These are phyloP conservation scores for Mesaphorura yosii DNA, from an alignment of 1,140 invertebrate species.

Conservation along the genomic window DNA sequence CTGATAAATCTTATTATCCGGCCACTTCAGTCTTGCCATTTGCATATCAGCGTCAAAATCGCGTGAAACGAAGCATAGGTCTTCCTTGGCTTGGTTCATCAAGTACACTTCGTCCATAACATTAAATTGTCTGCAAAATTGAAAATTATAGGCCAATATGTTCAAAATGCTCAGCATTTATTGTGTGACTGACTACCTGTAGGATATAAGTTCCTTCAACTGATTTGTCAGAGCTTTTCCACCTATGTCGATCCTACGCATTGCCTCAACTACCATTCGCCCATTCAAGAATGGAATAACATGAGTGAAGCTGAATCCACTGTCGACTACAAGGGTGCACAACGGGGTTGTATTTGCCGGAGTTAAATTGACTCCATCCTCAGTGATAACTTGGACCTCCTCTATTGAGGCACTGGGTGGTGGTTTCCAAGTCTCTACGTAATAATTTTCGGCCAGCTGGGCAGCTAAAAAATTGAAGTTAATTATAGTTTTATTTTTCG, in stretches of 20 bases:
- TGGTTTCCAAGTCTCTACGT: too few relatives aligned
- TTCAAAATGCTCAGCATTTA: too few relatives aligned
- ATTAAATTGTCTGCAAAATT: conserved; percentile 80
- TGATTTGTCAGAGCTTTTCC: conserved; percentile 97
- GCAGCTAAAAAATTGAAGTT: too few relatives aligned
- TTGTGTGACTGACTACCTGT: conserved; percentile 44
- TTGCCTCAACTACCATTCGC: conserved; percentile 61
- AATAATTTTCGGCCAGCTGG: too few relatives aligned
- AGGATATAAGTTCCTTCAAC: conserved; percentile 94
- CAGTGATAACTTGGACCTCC: too few relatives aligned
- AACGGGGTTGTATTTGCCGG: conserved; percentile 40
- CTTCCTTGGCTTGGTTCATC: conserved; percentile 97
- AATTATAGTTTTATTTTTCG: too few relatives aligned
- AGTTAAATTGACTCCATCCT: too few relatives aligned
- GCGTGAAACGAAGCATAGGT: conserved; percentile 84
- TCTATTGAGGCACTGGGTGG: too few relatives aligned
- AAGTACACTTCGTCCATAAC: conserved; percentile 99
- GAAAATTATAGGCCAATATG: too few relatives aligned
- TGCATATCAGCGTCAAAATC: conserved; percentile 80
- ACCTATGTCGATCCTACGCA: conserved; percentile 81
- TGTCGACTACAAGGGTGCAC: conserved; percentile 79
- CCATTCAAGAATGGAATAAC: conserved; percentile 89
- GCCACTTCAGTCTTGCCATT: conserved; percentile 52
- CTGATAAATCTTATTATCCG: conserved; percentile 54
- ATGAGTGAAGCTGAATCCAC: conserved; percentile 91